Base-by-base conservation (phyloP, 2,888 invertebrate genomes). In the Petrolisthes cinctipes region DNA sequence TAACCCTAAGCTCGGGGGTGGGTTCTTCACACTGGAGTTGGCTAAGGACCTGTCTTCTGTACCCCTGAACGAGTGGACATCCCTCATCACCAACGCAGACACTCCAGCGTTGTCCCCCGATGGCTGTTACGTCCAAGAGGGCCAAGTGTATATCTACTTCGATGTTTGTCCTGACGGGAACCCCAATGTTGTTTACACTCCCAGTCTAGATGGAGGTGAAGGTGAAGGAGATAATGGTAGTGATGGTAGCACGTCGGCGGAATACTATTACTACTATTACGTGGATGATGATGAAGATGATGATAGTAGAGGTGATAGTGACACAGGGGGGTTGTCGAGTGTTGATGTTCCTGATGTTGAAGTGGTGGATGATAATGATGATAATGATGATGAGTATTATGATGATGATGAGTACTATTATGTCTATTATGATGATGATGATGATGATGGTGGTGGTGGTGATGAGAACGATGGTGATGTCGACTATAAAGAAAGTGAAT, bases 41-140 rank as follows among this genome's bases (percentile, higher is more conserved):
- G 87, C 71, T 9, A 51, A 17, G 14, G 76, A 73, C 11, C 61
- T 82, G n/a, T n/a, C 57, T n/a, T 61, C 6, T 5, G 37, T 37
- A 57, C 51, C 51, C 68, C 37, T 57, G 79, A 51, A 57, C 51
- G 61, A 85, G 14, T 86, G 86, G 86, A 61, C 81, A 3, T 20
- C 81, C 7, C 81, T 88, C 14, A 81, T 84, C 53, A 80, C 87
- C 0, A 14, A 66, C 5, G 37, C 81, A 5, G 61, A 54, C 51
- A 14, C 79, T 14, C 75, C 84, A 1, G 61, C 56, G 9, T 75
- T 79, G 6, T 80, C 81, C 20, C 56, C 80, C 11, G 23, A 14
- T 6, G 87, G 87, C 20, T 88, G 87, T 53, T 88, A 84, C 51
- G 75, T 88, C 20, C 87, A 88, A 37, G 87, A 88, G 56, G 84